A percentile compares a stretch with the other conserved stretches of the same genome.
Conservation (phyloP, 2,113 vertebrate species). For the Hippocampus guttulatus region DNA sequence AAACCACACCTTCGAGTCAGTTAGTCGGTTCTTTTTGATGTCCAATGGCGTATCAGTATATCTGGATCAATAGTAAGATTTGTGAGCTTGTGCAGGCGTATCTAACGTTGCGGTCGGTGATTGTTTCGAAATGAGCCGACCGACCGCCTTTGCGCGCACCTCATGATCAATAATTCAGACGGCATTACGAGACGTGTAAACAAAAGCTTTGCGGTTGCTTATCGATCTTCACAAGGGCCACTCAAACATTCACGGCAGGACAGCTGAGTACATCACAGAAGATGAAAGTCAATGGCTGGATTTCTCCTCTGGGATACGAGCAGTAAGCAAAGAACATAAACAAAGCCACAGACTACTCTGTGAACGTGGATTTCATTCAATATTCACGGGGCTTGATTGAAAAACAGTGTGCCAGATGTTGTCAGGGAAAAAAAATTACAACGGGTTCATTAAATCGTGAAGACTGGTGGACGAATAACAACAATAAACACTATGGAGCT, state of each 20-base stretch:
- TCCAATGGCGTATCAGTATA: neutral
- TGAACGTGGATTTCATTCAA: slow-evolving; percentile 41
- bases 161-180: slow-evolving; percentile 43
- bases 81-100: neutral
- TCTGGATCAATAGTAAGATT: neutral
- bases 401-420: slow-evolving; percentile 8
- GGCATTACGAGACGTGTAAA: slow-evolving; percentile 52
- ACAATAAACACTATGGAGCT: neutral
- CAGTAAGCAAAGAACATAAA: slow-evolving; percentile 50
- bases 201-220: slow-evolving; percentile 51
- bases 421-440: slow-evolving; percentile 9
- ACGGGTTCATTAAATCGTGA: slow-evolving; percentile 16
- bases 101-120: neutral
- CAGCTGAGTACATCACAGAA: slow-evolving; percentile 37
- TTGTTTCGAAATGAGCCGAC: neutral
- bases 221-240: slow-evolving; percentile 37
- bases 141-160: neutral
- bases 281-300: slow-evolving; percentile 47
- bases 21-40: neutral
- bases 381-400: slow-evolving; percentile 45
- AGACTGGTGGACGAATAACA: neutral
- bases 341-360: slow-evolving; percentile 26
- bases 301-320: slow-evolving; percentile 50
- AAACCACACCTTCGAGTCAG: neutral
- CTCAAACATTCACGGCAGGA: slow-evolving; percentile 33